These are phyloP conservation scores for Tapera naevia DNA, from an alignment of 2,797 vertebrate genomes.

Conservation along the genomic window DNA sequence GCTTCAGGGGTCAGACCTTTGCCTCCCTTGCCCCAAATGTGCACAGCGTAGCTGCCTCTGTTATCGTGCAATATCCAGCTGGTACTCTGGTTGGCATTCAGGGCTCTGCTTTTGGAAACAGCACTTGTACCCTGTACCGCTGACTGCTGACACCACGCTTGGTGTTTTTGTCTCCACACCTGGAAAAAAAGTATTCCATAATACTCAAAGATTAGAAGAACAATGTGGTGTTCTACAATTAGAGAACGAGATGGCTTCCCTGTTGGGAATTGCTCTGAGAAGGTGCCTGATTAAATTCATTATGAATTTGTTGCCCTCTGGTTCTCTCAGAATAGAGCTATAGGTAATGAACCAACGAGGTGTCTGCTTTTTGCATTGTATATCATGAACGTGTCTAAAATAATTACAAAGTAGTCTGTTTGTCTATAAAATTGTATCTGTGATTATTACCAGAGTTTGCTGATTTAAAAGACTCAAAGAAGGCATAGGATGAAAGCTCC, in stretches of 20 bases:
- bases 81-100: neutral
- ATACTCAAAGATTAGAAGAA: constrained; percentile 10
- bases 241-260: neutral
- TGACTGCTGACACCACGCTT: neutral
- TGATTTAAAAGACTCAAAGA: neutral
- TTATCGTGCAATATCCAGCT: neutral
- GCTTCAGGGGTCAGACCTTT: neutral
- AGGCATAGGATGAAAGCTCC: neutral
- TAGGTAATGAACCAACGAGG: neutral
- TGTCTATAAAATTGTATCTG: neutral
- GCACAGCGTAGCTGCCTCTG: neutral
- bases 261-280: neutral
- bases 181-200: neutral
- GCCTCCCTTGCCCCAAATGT: neutral
- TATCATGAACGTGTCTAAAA: neutral
- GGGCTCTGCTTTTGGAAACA: neutral
- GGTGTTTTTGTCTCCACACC: neutral
- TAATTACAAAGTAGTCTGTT: neutral
- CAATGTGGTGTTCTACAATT: neutral
- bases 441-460: neutral
- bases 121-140: neutral
- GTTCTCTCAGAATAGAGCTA: neutral
- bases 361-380: neutral
- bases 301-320: neutral
- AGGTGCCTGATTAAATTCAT: neutral